These are phyloP conservation scores for Cantharis lateralis DNA, from an alignment of 2,888 invertebrate species.

Conservation along the genomic window DNA sequence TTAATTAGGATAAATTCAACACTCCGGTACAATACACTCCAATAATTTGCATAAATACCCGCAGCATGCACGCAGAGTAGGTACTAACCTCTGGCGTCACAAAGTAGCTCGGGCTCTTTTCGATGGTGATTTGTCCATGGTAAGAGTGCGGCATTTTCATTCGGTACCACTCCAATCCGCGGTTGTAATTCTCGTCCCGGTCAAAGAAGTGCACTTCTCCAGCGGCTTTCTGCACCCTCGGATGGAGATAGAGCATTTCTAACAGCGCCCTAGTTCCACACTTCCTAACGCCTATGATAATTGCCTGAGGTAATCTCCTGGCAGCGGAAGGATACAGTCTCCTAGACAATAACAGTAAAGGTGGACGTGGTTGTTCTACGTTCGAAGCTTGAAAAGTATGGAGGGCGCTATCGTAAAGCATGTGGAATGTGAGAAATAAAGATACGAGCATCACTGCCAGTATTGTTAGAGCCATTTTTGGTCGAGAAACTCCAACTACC, in stretches of 20 bases:
- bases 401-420: slow-evolving; percentile 83
- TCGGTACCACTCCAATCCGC: slow-evolving; percentile 94
- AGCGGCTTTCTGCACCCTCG: slow-evolving; percentile 88
- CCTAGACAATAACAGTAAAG: slow-evolving; percentile 52
- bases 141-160: slow-evolving; percentile 93
- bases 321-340: slow-evolving; percentile 64
- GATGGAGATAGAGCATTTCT: slow-evolving; percentile 95
- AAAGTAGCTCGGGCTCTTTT: slow-evolving; percentile 98
- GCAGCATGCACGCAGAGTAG: not conserved
- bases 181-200: slow-evolving; percentile 87
- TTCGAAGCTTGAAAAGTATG: slow-evolving; percentile 72
- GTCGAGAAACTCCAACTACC: slow-evolving; percentile 82
- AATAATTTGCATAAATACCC: not conserved
- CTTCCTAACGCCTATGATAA: slow-evolving; percentile 89
- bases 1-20: not conserved
- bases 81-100: slow-evolving; percentile 85
- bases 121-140: slow-evolving; percentile 91
- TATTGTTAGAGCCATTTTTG: slow-evolving; percentile 80
- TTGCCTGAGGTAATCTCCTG: slow-evolving; percentile 66
- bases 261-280: slow-evolving; percentile 95
- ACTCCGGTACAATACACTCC: slow-evolving; percentile 1
- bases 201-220: slow-evolving; percentile 98
- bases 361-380: slow-evolving; percentile 54
- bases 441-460: slow-evolving; percentile 80
- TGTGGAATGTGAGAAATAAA: slow-evolving; percentile 82